Evolutionary conservation across 2,797 vertebrate genomes (phyloP).

Genomic region (Ciconia nigra): DNA sequence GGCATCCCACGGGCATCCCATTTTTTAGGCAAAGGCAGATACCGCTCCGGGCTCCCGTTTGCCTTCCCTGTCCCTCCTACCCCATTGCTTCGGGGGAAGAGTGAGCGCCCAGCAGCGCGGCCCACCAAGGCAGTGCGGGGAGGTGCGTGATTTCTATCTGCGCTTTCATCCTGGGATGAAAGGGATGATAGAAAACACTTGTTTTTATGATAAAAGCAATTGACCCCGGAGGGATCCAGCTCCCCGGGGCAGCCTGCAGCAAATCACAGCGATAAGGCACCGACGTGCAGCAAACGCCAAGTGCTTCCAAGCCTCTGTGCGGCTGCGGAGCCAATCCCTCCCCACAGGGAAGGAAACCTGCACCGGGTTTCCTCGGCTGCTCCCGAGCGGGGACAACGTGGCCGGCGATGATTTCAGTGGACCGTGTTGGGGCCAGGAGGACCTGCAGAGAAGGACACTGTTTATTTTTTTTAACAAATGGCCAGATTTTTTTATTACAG

Average conservation of each 20-base stretch:
- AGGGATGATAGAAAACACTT: slow-evolving; percentile 27
- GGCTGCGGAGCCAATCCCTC: neutral
- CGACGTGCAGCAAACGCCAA: neutral
- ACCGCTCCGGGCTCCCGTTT: neutral
- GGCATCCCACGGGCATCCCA: neutral
- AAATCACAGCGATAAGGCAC: neutral
- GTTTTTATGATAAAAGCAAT: slow-evolving; percentile 21
- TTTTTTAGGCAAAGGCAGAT: neutral
- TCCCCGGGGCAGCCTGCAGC: neutral
- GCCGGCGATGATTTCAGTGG: neutral
- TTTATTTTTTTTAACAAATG: neutral
- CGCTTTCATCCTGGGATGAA: neutral
- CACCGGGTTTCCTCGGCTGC: neutral
- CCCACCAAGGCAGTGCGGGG: neutral
- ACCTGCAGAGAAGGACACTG: neutral
- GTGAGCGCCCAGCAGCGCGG: fast-evolving
- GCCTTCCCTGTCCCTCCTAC: neutral
- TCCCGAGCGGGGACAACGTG: fast-evolving
- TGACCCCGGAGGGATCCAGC: neutral
- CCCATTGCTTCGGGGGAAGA: neutral
- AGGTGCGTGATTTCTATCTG: neutral
- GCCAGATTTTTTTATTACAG: slow-evolving; percentile 5
- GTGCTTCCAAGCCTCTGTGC: neutral
- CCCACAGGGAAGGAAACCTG: neutral
- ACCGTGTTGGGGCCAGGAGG: neutral